Evolutionary conservation across 2,888 invertebrate genomes (phyloP).

Genomic region (Hedychridium roseum): DNA sequence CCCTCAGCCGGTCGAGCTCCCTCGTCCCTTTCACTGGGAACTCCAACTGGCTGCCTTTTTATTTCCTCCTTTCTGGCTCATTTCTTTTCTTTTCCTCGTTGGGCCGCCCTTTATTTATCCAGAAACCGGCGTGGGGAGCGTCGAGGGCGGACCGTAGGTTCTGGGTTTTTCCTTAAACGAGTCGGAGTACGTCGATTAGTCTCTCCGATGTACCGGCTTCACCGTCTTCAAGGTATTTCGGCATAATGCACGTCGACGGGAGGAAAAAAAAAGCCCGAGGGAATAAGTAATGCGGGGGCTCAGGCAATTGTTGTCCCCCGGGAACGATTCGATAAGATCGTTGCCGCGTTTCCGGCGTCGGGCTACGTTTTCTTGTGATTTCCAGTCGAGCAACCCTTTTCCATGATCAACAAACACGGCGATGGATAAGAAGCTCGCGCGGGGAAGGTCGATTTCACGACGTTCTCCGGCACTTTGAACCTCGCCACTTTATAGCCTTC

Average conservation of each 20-base stretch:
- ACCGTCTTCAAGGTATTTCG: conserved; percentile 5
- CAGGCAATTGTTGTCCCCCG: conserved; percentile 20
- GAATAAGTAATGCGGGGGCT: conserved; percentile 15
- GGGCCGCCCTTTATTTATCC: too few species aligned
- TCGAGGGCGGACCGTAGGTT: conserved; percentile 3
- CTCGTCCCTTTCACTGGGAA: too few species aligned
- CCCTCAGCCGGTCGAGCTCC: too few species aligned
- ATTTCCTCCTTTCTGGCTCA: not conserved
- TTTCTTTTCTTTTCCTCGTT: not conserved
- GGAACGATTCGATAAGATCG: conserved; percentile 14
- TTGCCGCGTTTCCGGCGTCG: conserved; percentile 19
- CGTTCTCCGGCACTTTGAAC: conserved; percentile 8
- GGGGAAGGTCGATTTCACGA: too few species aligned
- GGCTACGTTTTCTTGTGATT: conserved; percentile 12
- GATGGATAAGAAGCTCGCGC: too few species aligned
- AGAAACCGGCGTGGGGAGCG: conserved; percentile 15
- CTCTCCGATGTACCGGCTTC: conserved; percentile 6
- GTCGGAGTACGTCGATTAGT: conserved; percentile 18
- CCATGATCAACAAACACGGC: too few species aligned
- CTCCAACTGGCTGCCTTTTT: not conserved
- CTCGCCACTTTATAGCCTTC: too few species aligned
- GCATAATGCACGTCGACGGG: conserved; percentile 13
- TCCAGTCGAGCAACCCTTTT: not conserved
- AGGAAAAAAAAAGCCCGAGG: conserved; percentile 2
- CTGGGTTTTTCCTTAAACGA: conserved; percentile 13